These are phyloP conservation scores for Orbicella faveolata DNA, from an alignment of 64 coral and sea anemone genomes.

Conservation along the genomic window DNA sequence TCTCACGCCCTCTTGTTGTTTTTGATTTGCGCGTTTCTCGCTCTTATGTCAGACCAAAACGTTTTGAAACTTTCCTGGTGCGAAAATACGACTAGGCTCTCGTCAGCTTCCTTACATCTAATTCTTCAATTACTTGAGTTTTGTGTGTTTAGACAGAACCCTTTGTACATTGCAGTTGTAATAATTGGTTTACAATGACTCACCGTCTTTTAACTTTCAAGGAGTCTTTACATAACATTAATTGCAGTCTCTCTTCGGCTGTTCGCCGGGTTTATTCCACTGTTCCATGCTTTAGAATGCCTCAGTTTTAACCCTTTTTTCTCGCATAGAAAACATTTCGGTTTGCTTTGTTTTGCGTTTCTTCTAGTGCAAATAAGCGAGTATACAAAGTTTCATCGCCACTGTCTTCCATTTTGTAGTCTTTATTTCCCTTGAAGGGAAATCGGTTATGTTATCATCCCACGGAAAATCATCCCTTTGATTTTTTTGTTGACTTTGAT, in stretches of 20 bases:
- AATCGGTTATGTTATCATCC: background rate
- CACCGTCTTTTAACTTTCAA: conserved; percentile 46
- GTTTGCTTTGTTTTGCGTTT: background rate
- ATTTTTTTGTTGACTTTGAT: conserved; percentile 22
- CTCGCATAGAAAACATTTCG: background rate
- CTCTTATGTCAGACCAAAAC: background rate
- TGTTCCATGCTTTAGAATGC: background rate
- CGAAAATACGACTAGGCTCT: conserved; percentile 7
- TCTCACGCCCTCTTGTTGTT: background rate
- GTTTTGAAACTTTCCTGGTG: conserved; percentile 31
- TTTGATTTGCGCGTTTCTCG: background rate
- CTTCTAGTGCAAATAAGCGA: background rate
- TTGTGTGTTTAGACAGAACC: conserved; percentile 42
- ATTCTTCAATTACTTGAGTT: conserved; percentile 36
- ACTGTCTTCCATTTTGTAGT: background rate
- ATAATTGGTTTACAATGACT: conserved; percentile 47
- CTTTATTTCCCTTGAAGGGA: background rate
- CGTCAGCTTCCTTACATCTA: conserved; percentile 39
- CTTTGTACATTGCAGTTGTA: conserved; percentile 41
- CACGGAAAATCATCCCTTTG: background rate
- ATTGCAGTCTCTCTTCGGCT: background rate
- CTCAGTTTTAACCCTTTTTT: background rate
- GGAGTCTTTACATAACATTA: conserved; percentile 43
- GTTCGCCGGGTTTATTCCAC: background rate
- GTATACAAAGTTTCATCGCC: background rate